Evolutionary conservation across 2,113 vertebrate genomes (phyloP).

Genomic region (Progne subis): DNA sequence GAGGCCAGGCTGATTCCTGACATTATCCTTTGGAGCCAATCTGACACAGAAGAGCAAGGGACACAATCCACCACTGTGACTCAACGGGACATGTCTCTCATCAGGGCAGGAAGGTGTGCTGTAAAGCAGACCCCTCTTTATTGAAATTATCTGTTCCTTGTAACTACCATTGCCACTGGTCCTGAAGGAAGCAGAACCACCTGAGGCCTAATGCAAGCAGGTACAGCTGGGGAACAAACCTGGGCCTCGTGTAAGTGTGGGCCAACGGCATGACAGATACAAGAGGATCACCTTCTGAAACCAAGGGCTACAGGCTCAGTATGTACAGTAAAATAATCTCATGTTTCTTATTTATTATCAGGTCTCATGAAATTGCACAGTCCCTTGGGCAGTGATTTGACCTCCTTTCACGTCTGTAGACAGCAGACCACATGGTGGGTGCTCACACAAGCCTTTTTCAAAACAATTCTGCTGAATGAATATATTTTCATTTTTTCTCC

Average conservation of each 20-base stretch:
- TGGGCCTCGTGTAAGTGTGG: not conserved
- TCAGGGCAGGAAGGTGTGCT: not conserved
- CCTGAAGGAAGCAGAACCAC: not conserved
- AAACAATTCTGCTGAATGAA: not conserved
- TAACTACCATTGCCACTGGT: not conserved
- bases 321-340: not conserved
- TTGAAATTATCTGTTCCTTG: not conserved
- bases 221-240: not conserved
- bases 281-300: not conserved
- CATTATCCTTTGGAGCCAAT: not conserved
- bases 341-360: not conserved
- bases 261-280: not conserved
- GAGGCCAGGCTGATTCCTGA: not conserved
- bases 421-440: not conserved
- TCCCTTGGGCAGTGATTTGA: not conserved
- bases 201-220: not conserved
- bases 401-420: not conserved
- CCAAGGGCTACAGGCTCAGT: not conserved
- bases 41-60: not conserved
- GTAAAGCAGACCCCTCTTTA: not conserved
- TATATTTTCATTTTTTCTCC: not conserved
- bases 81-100: fast-evolving
- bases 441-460: not conserved
- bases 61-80: not conserved
- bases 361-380: not conserved